Conservation (phyloP, 2,113 vertebrate species). For the Tragulus kanchil region DNA sequence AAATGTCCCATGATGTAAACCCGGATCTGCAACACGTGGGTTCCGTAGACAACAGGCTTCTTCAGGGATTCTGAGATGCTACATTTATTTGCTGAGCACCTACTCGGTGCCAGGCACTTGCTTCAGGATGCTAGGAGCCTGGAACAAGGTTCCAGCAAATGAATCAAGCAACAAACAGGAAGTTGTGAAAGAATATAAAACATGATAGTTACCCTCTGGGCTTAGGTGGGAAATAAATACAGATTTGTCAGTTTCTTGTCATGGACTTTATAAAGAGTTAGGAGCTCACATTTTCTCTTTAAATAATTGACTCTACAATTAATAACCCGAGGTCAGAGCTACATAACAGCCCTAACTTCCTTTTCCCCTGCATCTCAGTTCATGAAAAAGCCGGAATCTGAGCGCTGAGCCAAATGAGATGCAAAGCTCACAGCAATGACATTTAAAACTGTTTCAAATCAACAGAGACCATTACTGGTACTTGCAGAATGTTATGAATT, state of each 20-base stretch:
- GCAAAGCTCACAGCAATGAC: background rate
- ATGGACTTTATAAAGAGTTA: background rate
- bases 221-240: fast-evolving
- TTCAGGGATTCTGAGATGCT: fast-evolving
- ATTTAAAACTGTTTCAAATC: background rate
- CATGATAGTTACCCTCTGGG: background rate
- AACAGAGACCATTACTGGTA: background rate
- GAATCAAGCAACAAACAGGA: fast-evolving
- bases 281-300: background rate
- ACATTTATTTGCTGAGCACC: background rate
- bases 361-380: no score
- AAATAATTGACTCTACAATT: background rate
- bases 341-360: fast-evolving
- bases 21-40: background rate
- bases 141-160: background rate
- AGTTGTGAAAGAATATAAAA: background rate
- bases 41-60: fast-evolving
- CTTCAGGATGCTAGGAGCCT: no score
- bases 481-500: background rate
- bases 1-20: background rate
- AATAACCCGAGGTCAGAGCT: background rate
- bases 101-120: background rate
- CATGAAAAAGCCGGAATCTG: background rate
- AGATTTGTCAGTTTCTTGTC: background rate
- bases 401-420: background rate